phyloP scores from a whole-genome alignment of 2,888 invertebrate species.

The Octodonta nipae region DNA sequence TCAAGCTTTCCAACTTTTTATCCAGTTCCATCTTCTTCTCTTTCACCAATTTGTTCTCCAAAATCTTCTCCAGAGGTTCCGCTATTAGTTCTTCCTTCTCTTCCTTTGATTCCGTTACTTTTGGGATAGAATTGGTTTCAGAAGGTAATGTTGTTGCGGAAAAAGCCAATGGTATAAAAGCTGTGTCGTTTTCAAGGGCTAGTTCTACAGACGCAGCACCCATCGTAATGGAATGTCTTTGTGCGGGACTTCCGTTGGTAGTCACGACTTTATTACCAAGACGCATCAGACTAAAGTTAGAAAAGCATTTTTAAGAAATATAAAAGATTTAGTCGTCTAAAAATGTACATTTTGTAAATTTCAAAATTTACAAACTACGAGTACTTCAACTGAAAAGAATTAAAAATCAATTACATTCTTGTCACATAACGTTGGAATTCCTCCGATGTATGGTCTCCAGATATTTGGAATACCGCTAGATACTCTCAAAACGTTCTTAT shows the following conservation, averaged over 20 bases:
- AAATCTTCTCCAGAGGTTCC: constrained; percentile 65
- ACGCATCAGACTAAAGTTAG: too few relatives aligned
- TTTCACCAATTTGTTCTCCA: constrained; percentile 67
- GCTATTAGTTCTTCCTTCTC: constrained; percentile 53
- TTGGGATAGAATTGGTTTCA: constrained; percentile 27
- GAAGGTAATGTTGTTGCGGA: constrained; percentile 10
- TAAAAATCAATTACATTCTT: too few relatives aligned
- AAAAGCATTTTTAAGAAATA: too few relatives aligned
- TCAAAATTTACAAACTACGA: too few relatives aligned
- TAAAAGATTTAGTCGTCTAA: too few relatives aligned
- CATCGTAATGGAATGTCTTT: constrained; percentile 29
- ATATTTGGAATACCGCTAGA: too few relatives aligned
- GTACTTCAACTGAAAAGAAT: too few relatives aligned
- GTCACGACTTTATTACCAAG: constrained; percentile 14
- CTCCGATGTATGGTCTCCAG: too few relatives aligned
- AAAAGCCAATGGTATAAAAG: constrained; percentile 10
- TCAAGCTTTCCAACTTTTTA: constrained; percentile 70
- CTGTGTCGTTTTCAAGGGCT: constrained; percentile 22
- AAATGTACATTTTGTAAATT: too few relatives aligned
- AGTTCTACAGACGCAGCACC: constrained; percentile 21
- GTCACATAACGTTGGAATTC: too few relatives aligned
- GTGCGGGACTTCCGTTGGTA: constrained; percentile 39
- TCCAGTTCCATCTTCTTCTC: constrained; percentile 75
- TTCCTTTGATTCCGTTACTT: constrained; percentile 24
- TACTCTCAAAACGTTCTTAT: too few relatives aligned